A percentile compares a stretch with the other conserved stretches of the same genome.
Conservation (phyloP, 2,113 vertebrate species). For the Amphilophus citrinellus region DNA sequence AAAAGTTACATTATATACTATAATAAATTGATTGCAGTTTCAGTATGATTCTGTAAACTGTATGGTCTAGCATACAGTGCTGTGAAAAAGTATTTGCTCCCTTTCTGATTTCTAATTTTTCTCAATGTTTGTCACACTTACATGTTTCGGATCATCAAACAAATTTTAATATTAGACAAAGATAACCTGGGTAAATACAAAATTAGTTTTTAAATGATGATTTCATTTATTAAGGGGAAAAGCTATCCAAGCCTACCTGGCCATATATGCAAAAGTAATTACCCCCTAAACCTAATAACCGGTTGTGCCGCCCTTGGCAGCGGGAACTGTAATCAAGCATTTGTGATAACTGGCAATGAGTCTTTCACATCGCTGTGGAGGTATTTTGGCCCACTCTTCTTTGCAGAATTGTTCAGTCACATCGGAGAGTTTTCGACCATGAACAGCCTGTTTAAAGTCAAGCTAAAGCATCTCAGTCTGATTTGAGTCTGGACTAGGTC, state of each 20-base stretch:
- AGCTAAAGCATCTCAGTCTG: background rate
- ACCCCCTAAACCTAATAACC: background rate
- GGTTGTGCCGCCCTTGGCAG: background rate
- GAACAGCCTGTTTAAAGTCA: background rate
- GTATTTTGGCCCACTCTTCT: background rate
- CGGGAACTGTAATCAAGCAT: background rate
- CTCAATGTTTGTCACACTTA: background rate
- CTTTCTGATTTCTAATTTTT: background rate
- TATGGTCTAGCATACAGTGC: slow-evolving; percentile 5
- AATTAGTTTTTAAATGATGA: background rate
- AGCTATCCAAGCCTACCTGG: background rate
- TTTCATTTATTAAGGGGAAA: background rate
- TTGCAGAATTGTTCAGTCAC: background rate
- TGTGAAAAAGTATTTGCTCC: background rate
- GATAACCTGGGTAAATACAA: background rate
- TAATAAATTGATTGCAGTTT: slow-evolving; percentile 14
- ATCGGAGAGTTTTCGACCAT: background rate
- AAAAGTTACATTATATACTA: slow-evolving; percentile 21
- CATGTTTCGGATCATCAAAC: background rate
- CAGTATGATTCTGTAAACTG: background rate
- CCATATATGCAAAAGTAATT: background rate
- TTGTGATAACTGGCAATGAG: background rate
- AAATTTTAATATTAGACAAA: background rate
- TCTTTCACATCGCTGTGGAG: background rate
- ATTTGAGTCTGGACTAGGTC: background rate